phyloP scores from a whole-genome alignment of 2,113 vertebrate species.

The Ochotona curzoniae region DNA sequence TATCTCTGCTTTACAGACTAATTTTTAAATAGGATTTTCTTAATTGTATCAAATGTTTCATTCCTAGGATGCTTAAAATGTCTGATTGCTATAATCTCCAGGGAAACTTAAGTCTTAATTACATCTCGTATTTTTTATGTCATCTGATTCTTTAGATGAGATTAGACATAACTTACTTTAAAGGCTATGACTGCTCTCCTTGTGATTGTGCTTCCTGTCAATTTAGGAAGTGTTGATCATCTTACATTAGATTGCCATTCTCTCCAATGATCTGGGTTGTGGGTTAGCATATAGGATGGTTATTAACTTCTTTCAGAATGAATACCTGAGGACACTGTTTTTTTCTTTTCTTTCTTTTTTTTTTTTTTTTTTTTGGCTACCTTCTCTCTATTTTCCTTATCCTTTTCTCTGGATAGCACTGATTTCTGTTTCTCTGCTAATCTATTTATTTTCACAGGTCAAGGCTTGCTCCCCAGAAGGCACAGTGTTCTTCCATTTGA shows the following conservation, averaged over 20 bases:
- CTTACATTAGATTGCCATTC: slow-evolving; percentile 41
- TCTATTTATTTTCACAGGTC: not conserved
- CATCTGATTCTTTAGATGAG: slow-evolving; percentile 69
- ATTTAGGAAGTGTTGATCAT: slow-evolving; percentile 56
- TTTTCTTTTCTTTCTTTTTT: too few relatives aligned
- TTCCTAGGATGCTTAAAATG: slow-evolving; percentile 66
- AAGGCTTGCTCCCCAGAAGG: slow-evolving; percentile 21
- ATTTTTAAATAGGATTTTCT: slow-evolving; percentile 75
- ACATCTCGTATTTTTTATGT: slow-evolving; percentile 69
- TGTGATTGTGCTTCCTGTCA: slow-evolving; percentile 30
- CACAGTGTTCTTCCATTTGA: slow-evolving; percentile 28
- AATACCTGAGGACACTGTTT: slow-evolving; percentile 7
- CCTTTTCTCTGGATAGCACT: slow-evolving; percentile 26
- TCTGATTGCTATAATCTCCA: slow-evolving; percentile 61
- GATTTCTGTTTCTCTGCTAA: slow-evolving; percentile 24
- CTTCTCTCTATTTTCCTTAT: not conserved
- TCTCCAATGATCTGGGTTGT: slow-evolving; percentile 38
- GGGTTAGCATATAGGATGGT: not conserved
- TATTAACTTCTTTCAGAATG: slow-evolving; percentile 53
- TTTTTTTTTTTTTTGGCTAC: too few relatives aligned
- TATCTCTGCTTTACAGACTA: slow-evolving; percentile 77
- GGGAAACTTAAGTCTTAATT: slow-evolving; percentile 75
- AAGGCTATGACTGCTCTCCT: slow-evolving; percentile 28
- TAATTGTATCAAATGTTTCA: slow-evolving; percentile 75
- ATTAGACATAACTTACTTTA: slow-evolving; percentile 72